Evolutionary conservation across 2,113 vertebrate species (phyloP).

Genomic region (Heterochromis multidens): DNA sequence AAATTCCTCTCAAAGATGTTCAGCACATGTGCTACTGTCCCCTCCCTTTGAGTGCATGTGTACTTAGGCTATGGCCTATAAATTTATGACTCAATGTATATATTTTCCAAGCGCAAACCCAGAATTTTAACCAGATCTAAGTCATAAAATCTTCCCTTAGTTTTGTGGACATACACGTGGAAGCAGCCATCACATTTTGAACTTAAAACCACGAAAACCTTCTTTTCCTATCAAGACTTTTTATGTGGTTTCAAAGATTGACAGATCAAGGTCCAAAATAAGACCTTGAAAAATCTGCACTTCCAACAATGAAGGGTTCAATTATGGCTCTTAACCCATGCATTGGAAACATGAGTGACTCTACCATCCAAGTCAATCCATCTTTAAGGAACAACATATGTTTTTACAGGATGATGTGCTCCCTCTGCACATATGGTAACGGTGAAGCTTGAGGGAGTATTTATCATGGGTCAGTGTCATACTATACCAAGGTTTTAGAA

Average conservation of each 20-base stretch:
- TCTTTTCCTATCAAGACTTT: neutral
- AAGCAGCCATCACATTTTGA: conserved; percentile 2
- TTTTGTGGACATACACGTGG: neutral
- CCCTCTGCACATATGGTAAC: conserved; percentile 38
- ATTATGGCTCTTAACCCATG: conserved; percentile 28
- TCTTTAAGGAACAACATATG: conserved; percentile 42
- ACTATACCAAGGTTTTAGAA: neutral
- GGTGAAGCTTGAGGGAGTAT: conserved; percentile 13
- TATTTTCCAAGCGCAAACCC: conserved; percentile 18
- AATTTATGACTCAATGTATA: conserved; percentile 29
- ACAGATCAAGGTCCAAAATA: conserved; percentile 32
- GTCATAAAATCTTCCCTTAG: neutral
- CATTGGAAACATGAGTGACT: conserved; percentile 50
- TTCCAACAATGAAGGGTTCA: conserved; percentile 20
- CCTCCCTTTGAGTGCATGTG: neutral
- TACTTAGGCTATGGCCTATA: neutral
- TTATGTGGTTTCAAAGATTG: conserved; percentile 10
- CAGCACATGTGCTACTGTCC: conserved; percentile 47
- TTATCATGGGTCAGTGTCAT: conserved; percentile 11
- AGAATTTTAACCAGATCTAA: conserved; percentile 24
- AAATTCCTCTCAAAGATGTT: conserved; percentile 47
- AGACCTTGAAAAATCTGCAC: conserved; percentile 20
- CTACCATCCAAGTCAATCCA: neutral
- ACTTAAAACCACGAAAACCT: conserved; percentile 18
- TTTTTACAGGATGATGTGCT: neutral